phyloP scores from a whole-genome alignment of 2,113 vertebrate genomes.

The Gasterosteus aculeatus region DNA sequence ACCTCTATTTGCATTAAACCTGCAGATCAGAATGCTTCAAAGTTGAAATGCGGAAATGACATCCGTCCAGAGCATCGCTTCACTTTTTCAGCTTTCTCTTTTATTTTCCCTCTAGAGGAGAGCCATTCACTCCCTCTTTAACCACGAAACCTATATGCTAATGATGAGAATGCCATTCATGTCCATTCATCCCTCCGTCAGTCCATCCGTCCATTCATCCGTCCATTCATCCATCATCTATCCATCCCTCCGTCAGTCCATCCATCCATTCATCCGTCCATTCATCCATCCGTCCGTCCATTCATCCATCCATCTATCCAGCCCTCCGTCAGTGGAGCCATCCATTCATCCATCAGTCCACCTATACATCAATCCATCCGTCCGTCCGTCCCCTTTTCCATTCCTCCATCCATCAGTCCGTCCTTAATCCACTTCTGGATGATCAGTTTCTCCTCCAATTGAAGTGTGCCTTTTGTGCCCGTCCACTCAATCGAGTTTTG shows the following conservation, averaged over 20 bases:
- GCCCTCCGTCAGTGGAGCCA: too few species aligned
- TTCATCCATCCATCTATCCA: too few species aligned
- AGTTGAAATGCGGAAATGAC: constrained; percentile 43
- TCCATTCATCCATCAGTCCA: not conserved
- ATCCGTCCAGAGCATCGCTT: constrained; percentile 32
- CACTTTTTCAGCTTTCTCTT: constrained; percentile 21
- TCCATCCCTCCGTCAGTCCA: too few species aligned
- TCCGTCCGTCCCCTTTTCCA: constrained; percentile 1
- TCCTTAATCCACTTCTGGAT: constrained; percentile 11
- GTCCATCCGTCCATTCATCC: too few species aligned
- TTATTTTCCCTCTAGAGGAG: constrained; percentile 1
- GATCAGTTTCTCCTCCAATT: not conserved
- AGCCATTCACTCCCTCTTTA: constrained; percentile 1
- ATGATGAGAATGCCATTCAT: not conserved
- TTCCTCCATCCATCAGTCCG: constrained; percentile 11
- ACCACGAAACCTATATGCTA: not conserved
- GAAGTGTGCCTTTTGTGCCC: not conserved
- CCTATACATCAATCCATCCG: constrained; percentile 5
- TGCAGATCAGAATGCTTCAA: constrained; percentile 39
- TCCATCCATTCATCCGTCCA: too few species aligned
- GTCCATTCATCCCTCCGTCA: too few species aligned
- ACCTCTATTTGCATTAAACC: constrained; percentile 25
- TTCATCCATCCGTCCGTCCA: too few species aligned
- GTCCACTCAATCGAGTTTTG: constrained; percentile 26
- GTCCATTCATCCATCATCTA: too few species aligned